Evolutionary conservation across 1,140 invertebrate species (phyloP), one percentile per base, ranked within the genome.

Genomic region (Drosophila seguyi): DNA sequence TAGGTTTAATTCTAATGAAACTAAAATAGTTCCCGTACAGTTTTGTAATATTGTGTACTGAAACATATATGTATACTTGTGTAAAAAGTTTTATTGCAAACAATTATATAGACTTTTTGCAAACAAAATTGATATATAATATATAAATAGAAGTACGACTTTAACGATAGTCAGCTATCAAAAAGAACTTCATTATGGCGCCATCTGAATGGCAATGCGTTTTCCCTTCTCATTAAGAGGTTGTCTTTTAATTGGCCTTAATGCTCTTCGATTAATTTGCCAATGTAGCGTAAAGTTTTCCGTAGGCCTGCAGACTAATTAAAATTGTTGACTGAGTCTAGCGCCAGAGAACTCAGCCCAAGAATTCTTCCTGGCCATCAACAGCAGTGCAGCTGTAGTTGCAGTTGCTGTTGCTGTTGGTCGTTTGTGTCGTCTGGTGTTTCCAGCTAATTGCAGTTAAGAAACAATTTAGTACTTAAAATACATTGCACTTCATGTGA

Each of bases 211-310:
- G 39, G 16, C 34, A 5, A 39, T 47, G 39, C 22, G 29, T n/a
- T 38, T 41, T 13, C 39, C 31, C 25, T 63, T 31, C 48, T 56
- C 57, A 56, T 56, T 34, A 45, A 50, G 65, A 53, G 59, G 27
- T 50, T 61, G 44, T 53, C 42, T 62, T 73, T 78, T 87, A 87
- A 87, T 87, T 87, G 84, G 84, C 65, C 75, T 84, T 78, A 87
- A 88, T 84, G 84, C 76, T 68, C 67, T 81, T 83, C 84, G 73
- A 87, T 87, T 88, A 88, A 87, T 88, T 88, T 75, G 72, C 72
- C 75, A 69, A 80, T 87, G 79, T 36, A 67, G 76, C 75, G 61
- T 44, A 79, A 86, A 75, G 57, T 82, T 82, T 48, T 52, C 25
- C 56, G 27, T 38, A 65, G 55, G 59, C 79, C 44, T 67, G 68